Conservation (phyloP, 2,888 invertebrate genomes). For the Phalangium opilio region DNA sequence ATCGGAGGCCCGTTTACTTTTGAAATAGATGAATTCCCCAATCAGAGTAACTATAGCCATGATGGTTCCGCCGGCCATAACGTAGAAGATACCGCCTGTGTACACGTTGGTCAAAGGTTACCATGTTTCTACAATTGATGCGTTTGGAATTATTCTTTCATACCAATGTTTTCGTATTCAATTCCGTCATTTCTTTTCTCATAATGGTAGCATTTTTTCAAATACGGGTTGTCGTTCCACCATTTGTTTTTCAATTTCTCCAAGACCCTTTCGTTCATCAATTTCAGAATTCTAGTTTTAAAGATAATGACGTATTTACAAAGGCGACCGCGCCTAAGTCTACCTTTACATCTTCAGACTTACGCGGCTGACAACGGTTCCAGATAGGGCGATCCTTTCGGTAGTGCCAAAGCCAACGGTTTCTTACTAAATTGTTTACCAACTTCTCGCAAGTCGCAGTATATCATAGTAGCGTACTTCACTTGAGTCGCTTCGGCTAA, state of each 20-base stretch:
- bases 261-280: conserved; percentile 77
- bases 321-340: too few species aligned
- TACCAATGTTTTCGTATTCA: conserved; percentile 86
- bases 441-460: conserved; percentile 76
- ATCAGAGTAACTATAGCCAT: too few species aligned
- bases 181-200: conserved; percentile 92
- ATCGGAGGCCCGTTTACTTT: too few species aligned
- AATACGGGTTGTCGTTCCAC: conserved; percentile 78
- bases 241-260: conserved; percentile 87
- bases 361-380: conserved; percentile 91
- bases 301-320: too few species aligned
- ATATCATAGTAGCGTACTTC: conserved; percentile 57
- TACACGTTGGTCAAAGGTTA: too few species aligned
- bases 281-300: conserved; percentile 54
- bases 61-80: too few species aligned
- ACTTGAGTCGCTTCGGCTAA: conserved; percentile 82
- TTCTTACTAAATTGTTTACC: conserved; percentile 95
- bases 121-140: too few species aligned
- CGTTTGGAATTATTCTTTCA: too few species aligned
- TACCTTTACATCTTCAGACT: too few species aligned
- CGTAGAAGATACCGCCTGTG: too few species aligned
- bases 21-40: too few species aligned
- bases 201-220: conserved; percentile 51
- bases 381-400: conserved; percentile 83
- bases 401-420: conserved; percentile 92